A percentile compares a stretch with the other conserved stretches of the same genome.
phyloP scores from a whole-genome alignment of 2,888 invertebrate genomes.

The Drosophila paramelanica region DNA sequence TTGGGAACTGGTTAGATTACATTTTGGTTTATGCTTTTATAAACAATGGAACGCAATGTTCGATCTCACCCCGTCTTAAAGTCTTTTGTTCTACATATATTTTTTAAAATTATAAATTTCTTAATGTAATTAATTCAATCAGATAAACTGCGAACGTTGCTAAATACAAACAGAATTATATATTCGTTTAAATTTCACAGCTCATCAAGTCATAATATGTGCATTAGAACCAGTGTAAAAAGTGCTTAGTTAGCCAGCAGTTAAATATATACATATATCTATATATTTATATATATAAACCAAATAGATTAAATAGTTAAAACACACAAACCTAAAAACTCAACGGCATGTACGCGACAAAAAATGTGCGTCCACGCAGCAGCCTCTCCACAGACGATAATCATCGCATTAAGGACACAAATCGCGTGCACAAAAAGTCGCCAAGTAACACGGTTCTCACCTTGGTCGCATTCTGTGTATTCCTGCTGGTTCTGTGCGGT shows the following conservation, averaged over 20 bases:
- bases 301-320: conserved; percentile 17
- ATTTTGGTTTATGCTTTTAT: no score
- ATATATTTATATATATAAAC: neutral
- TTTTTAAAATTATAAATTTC: no score
- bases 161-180: no score
- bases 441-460: conserved; percentile 82
- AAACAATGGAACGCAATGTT: no score
- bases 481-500: conserved; percentile 82
- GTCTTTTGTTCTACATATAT: no score
- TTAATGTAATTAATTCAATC: no score
- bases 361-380: conserved; percentile 83
- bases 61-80: no score
- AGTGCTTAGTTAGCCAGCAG: conserved; percentile 22
- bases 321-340: conserved; percentile 15
- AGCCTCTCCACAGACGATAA: conserved; percentile 84
- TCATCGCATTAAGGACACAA: conserved; percentile 79
- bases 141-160: no score
- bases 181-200: conserved; percentile 1
- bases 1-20: no score
- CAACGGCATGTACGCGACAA: conserved; percentile 82
- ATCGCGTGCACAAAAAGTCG: conserved; percentile 55
- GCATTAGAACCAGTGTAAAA: conserved; percentile 32
- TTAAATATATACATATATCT: conserved; percentile 8
- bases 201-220: conserved; percentile 26
- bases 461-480: conserved; percentile 83